phyloP scores from a whole-genome alignment of 1,140 invertebrate species.

The Steinernema khuongi region DNA sequence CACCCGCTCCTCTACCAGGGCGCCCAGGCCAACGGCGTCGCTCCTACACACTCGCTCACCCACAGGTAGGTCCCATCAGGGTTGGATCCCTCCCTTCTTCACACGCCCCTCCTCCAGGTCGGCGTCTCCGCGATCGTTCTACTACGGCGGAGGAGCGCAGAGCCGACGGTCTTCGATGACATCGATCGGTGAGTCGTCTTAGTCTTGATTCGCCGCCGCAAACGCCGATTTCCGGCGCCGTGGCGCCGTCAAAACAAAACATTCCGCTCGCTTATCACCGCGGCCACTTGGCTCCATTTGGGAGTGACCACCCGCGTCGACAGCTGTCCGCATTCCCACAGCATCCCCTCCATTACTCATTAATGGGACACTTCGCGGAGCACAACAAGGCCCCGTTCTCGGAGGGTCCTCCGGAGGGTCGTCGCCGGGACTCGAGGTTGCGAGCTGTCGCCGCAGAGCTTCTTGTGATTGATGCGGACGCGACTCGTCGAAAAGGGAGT shows the following conservation, averaged over 20 bases:
- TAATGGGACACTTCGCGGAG: background rate
- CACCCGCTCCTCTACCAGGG: constrained; percentile 54
- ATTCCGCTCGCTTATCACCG: background rate
- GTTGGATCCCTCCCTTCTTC: background rate
- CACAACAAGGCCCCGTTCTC: too few relatives aligned
- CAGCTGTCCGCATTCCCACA: background rate
- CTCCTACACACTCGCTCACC: constrained; percentile 25
- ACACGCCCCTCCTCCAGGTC: constrained; percentile 31
- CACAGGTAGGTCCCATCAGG: constrained; percentile 21
- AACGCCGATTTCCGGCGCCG: background rate
- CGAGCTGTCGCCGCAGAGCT: too few relatives aligned
- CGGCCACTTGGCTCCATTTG: background rate
- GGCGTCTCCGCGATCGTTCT: constrained; percentile 45
- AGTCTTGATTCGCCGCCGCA: constrained; percentile 18
- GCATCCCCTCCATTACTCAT: constrained; percentile 13
- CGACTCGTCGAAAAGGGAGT: too few relatives aligned
- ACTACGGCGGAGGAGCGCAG: constrained; percentile 35
- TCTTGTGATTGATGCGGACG: too few relatives aligned
- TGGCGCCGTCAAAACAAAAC: too few relatives aligned
- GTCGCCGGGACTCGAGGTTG: too few relatives aligned
- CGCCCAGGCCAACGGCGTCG: constrained; percentile 22
- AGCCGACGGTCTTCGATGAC: constrained; percentile 51
- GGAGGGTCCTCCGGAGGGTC: too few relatives aligned
- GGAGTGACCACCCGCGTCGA: background rate
- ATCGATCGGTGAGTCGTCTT: constrained; percentile 48